Percentiles rank a stretch among this genome's conserved stretches.
These are phyloP conservation scores for Zaprionus davidi DNA, from an alignment of 1,140 invertebrate species.

Conservation along the genomic window DNA sequence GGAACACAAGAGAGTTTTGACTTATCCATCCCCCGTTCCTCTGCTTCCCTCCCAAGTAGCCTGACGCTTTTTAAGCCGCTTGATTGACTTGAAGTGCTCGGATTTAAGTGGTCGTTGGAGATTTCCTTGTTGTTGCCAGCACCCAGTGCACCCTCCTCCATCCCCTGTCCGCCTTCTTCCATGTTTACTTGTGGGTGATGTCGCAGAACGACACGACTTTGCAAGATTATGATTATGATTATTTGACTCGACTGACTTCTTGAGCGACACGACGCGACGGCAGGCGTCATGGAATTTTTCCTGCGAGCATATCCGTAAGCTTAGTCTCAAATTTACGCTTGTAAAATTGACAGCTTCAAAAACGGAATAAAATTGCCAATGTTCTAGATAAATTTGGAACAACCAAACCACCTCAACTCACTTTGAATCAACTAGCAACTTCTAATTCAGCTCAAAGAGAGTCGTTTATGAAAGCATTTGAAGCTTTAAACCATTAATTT, in stretches of 20 bases:
- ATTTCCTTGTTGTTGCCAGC: constrained; percentile 44
- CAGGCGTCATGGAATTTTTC: constrained; percentile 32
- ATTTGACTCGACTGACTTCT: constrained; percentile 43
- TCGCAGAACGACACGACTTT: constrained; percentile 13
- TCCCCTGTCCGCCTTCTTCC: background rate
- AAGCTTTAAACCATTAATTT: background rate
- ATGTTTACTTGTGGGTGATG: constrained; percentile 8
- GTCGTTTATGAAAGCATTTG: background rate
- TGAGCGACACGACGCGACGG: constrained; percentile 26
- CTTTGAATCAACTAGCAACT: no score
- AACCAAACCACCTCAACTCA: background rate
- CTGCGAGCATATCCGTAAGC: constrained; percentile 14
- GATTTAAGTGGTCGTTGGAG: constrained; percentile 61
- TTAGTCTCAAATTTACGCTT: constrained; percentile 28
- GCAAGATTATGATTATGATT: constrained; percentile 42
- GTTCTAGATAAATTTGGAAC: background rate
- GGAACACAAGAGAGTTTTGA: constrained; percentile 29
- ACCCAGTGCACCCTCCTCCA: background rate
- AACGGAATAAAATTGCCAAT: background rate
- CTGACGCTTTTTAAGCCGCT: constrained; percentile 61
- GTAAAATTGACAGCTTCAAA: constrained; percentile 39
- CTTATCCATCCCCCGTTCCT: constrained; percentile 1
- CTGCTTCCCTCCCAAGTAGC: constrained; percentile 5
- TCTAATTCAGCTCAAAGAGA: background rate
- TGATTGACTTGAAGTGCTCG: constrained; percentile 68